phyloP scores from a whole-genome alignment of 2,797 vertebrate genomes.

The Lophura swinhoii region DNA sequence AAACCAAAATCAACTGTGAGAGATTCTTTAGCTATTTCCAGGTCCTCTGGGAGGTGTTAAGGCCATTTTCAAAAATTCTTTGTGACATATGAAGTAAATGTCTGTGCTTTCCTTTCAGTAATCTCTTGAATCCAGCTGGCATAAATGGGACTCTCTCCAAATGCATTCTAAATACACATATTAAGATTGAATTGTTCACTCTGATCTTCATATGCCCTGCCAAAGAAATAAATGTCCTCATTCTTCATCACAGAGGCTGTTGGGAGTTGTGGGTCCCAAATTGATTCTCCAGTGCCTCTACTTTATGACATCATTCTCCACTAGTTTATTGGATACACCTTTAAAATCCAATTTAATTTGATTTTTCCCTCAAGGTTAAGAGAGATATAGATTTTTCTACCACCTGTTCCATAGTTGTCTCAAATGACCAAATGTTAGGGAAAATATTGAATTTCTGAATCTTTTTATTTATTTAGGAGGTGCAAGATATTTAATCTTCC shows the following conservation, averaged over 20 bases:
- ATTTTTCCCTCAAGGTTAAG: neutral
- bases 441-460: slow-evolving; percentile 23
- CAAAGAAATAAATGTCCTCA: neutral
- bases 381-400: slow-evolving; percentile 4
- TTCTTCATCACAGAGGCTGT: neutral
- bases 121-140: neutral
- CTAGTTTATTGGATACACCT: neutral
- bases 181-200: neutral
- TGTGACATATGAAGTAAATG: neutral
- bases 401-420: neutral
- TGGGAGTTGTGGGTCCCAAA: neutral
- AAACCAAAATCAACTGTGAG: neutral
- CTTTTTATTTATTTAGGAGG: slow-evolving; percentile 20
- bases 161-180: neutral
- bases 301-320: neutral
- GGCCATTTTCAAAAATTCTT: neutral
- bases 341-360: slow-evolving; percentile 17
- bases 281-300: neutral
- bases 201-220: neutral
- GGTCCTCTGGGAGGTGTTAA: neutral
- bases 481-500: neutral
- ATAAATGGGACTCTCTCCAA: neutral
- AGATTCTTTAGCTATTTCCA: neutral
- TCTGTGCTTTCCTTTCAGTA: neutral
- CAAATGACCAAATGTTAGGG: neutral